Percentiles rank a stretch among this genome's conserved stretches.
Conservation (phyloP, 2,113 vertebrate species). For the Stegostoma tigrinum region DNA sequence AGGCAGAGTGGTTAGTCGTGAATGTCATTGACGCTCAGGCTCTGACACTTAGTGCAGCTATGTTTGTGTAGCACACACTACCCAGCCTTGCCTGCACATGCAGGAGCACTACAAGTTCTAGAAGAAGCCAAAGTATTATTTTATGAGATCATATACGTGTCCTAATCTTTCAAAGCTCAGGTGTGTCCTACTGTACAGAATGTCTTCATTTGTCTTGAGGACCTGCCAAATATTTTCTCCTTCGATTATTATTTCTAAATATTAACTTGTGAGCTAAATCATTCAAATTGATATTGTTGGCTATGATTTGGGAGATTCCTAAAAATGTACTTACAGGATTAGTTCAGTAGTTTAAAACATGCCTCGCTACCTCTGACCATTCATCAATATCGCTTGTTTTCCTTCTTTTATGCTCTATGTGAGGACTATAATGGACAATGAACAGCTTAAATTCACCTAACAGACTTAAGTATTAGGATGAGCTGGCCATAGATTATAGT, state of each 20-base stretch:
- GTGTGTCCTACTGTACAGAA: background rate
- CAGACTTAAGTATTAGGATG: background rate
- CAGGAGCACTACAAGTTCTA: background rate
- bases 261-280: background rate
- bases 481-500: background rate
- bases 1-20: background rate
- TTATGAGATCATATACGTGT: background rate
- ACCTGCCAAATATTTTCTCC: background rate
- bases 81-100: background rate
- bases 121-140: background rate
- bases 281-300: background rate
- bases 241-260: background rate
- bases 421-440: background rate
- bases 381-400: background rate
- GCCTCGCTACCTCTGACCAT: background rate
- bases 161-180: background rate
- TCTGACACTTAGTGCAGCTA: background rate
- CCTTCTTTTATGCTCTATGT: background rate
- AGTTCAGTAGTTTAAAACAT: background rate
- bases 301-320: background rate
- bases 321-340: background rate
- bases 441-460: background rate
- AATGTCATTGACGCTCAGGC: background rate
- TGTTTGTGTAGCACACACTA: background rate
- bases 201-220: background rate